Base-by-base conservation (phyloP, 2,797 vertebrate genomes). In the Pyrrhura leucotis region DNA sequence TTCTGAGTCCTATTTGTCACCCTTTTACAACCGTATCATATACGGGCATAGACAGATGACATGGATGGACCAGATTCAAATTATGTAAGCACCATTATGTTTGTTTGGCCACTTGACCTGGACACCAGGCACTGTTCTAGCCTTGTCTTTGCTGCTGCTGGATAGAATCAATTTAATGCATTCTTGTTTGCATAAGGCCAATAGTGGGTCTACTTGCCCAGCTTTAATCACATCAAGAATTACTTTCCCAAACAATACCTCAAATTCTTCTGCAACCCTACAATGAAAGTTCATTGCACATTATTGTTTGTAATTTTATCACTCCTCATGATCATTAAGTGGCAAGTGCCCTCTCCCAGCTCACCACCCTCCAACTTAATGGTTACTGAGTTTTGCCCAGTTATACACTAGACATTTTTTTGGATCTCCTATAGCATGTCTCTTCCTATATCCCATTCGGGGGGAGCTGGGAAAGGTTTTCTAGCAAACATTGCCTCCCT, bases 151-250 rank as follows among this genome's bases (percentile, higher is more conserved):
- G 12, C 45, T 35, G 23, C 23, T n/a, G 42, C 20, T 69, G 28
- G n/a, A 65, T 14, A 69, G 31, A 74, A 59, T 22, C 45, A 45
- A 26, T 61, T 45, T 51, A 53, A 44, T 8, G 6, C 29, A 13
- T 50, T 69, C 56, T 50, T 45, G 40, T 29, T 50, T 7, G 1
- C 20, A 0, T 48, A 82, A 59, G 40, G 74, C 20, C 62, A 82
- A 11, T 0, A 2, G 18, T 1, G 0, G 12, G 4, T 33, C 71
- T 73, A 48, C 20, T 42, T 48, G 66, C 14, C 14, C 35, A 65
- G 66, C 12, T 44, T 68, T 58, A 63, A 5, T 42, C 11, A 18
- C 47, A 58, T 73, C 61, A 50, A 44, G 14, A 80, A 93, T 26
- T 74, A 25, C 23, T 88, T 85, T 72, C 37, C 39, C 33, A 62